phyloP scores from a whole-genome alignment of 2,797 vertebrate species.

The Amazona ochrocephala region DNA sequence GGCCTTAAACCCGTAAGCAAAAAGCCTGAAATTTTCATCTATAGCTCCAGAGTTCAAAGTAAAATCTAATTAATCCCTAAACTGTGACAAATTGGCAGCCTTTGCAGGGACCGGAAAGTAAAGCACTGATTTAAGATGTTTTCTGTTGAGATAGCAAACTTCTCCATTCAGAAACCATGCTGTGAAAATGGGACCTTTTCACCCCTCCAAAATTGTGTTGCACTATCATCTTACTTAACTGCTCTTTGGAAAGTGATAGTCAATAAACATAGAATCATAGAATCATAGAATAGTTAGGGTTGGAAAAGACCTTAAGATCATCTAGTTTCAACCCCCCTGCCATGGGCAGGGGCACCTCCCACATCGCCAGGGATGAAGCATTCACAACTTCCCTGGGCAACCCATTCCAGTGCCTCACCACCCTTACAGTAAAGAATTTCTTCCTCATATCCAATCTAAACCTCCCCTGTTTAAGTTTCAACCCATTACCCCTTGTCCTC shows the following conservation, averaged over 20 bases:
- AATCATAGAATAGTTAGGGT: too few species aligned
- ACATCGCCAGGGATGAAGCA: too few species aligned
- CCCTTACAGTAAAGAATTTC: too few species aligned
- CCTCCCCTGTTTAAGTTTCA: too few species aligned
- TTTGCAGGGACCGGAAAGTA: not conserved
- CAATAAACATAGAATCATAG: not conserved
- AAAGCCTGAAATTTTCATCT: not conserved
- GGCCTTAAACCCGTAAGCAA: not conserved
- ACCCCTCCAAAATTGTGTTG: not conserved
- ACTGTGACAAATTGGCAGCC: not conserved
- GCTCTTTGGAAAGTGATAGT: not conserved
- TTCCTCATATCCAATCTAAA: too few species aligned
- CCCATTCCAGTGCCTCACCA: too few species aligned
- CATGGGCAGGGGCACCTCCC: too few species aligned
- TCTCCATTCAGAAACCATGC: not conserved
- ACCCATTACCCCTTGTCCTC: too few species aligned
- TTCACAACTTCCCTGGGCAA: too few species aligned
- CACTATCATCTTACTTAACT: not conserved
- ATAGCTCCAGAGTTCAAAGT: not conserved
- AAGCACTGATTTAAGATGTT: not conserved
- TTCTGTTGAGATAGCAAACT: not conserved
- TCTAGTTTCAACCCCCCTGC: too few species aligned
- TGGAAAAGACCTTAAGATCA: too few species aligned
- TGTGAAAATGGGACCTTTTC: not conserved
- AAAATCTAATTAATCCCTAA: slow-evolving; percentile 21